phyloP scores from a whole-genome alignment of 2,797 vertebrate genomes.

The Intellagama lesueurii region DNA sequence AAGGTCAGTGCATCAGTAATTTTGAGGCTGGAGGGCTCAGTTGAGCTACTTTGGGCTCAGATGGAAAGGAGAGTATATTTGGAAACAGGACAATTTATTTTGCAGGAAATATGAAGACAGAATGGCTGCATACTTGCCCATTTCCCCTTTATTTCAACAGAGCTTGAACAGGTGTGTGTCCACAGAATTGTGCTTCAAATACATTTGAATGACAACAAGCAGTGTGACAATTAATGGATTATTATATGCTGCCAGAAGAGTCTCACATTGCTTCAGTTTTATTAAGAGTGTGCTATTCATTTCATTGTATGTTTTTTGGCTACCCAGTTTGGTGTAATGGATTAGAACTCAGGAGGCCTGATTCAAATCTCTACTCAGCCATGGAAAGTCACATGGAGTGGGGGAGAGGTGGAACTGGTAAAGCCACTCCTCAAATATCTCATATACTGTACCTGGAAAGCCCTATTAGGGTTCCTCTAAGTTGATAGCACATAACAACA shows the following conservation, averaged over 20 bases:
- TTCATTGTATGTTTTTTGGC: background rate
- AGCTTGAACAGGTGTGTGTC: conserved; percentile 8
- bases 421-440: too few relatives aligned
- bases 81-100: conserved; percentile 31
- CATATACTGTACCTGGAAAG: too few relatives aligned
- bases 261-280: background rate
- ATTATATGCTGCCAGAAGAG: background rate
- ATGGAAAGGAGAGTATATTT: conserved; percentile 19
- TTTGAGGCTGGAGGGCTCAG: background rate
- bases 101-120: conserved; percentile 25
- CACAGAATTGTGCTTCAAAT: background rate
- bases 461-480: too few relatives aligned
- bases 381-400: too few relatives aligned
- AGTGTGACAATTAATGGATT: background rate
- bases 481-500: too few relatives aligned
- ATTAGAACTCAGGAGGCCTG: too few relatives aligned
- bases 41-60: background rate
- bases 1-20: background rate
- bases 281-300: background rate
- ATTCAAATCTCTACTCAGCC: too few relatives aligned
- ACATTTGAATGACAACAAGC: background rate
- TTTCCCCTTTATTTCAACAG: conserved; percentile 22
- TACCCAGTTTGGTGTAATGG: too few relatives aligned
- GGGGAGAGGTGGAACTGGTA: too few relatives aligned
- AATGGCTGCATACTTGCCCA: conserved; percentile 14